phyloP scores from a whole-genome alignment of 1,140 invertebrate genomes.

The Notospermus geniculatus region DNA sequence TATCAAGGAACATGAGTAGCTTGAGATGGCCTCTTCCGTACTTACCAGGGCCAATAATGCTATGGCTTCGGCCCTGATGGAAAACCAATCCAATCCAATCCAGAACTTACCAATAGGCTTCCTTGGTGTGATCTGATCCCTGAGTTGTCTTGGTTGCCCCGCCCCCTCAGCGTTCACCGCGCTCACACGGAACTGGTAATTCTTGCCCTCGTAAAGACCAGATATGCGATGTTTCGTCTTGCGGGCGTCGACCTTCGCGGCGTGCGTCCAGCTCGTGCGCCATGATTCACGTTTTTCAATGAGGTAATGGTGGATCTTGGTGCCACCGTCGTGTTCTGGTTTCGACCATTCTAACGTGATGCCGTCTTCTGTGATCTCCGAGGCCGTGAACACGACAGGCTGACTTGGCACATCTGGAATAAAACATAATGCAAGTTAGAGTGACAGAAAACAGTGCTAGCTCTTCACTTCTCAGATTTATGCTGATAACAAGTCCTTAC shows the following conservation, averaged over 20 bases:
- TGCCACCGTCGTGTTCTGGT: slow-evolving; percentile 94
- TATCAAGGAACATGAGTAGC: too few relatives aligned
- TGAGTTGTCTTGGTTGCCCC: slow-evolving; percentile 37
- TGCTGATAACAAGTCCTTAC: too few relatives aligned
- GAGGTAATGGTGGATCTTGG: slow-evolving; percentile 86
- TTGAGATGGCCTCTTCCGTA: too few relatives aligned
- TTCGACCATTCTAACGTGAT: slow-evolving; percentile 74
- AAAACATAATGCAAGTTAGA: too few relatives aligned
- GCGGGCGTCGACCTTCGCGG: slow-evolving; percentile 33
- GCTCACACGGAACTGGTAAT: slow-evolving; percentile 90
- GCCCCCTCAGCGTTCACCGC: slow-evolving; percentile 92
- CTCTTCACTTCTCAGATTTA: too few relatives aligned
- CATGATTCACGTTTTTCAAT: slow-evolving; percentile 73
- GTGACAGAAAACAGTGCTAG: too few relatives aligned
- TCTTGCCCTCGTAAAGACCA: slow-evolving; percentile 82
- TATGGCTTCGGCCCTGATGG: too few relatives aligned
- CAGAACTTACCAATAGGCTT: slow-evolving; percentile 3
- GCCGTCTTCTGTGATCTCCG: slow-evolving; percentile 41
- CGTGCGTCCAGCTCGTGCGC: slow-evolving; percentile 66
- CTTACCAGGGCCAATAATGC: too few relatives aligned
- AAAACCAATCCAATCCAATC: background rate
- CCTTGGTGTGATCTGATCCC: slow-evolving; percentile 27
- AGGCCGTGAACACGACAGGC: slow-evolving; percentile 17
- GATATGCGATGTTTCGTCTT: slow-evolving; percentile 39
- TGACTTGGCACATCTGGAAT: slow-evolving; percentile 41